A percentile compares a stretch with the other conserved stretches of the same genome.
Evolutionary conservation across 2,888 invertebrate species (phyloP).

Genomic region (Agrochola circellaris): DNA sequence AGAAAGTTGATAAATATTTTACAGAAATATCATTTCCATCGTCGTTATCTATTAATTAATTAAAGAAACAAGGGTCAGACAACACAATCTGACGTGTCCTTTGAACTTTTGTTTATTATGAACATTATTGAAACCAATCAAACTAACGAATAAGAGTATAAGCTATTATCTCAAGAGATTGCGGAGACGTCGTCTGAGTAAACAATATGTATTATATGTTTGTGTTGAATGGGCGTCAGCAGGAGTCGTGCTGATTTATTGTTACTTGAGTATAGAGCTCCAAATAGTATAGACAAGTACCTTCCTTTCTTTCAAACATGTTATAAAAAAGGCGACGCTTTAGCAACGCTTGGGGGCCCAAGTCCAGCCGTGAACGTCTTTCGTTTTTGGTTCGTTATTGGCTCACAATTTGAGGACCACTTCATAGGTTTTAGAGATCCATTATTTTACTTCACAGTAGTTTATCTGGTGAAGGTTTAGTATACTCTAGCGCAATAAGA

Average conservation of each 20-base stretch:
- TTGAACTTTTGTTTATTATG: slow-evolving; percentile 1
- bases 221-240: slow-evolving; percentile 8
- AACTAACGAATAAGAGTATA: background rate
- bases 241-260: slow-evolving; percentile 9
- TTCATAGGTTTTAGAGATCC: no score
- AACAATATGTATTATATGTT: slow-evolving; percentile 1
- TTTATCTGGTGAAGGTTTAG: no score
- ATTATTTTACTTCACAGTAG: no score
- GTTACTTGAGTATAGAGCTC: slow-evolving; percentile 9
- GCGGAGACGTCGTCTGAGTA: background rate
- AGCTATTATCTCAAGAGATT: slow-evolving; percentile 3
- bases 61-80: background rate
- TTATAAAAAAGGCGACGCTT: no score
- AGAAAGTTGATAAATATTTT: no score
- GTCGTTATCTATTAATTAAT: background rate
- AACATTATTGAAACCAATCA: slow-evolving; percentile 21
- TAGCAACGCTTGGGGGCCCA: no score
- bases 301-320: background rate
- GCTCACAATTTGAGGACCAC: no score
- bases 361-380: no score
- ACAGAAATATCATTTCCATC: background rate
- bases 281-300: slow-evolving; percentile 16
- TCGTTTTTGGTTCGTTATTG: no score
- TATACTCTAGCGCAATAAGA: no score
- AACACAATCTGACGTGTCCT: background rate